These are phyloP conservation scores for Oceanodroma leucorhoa DNA, from an alignment of 2,797 vertebrate species.

Conservation along the genomic window DNA sequence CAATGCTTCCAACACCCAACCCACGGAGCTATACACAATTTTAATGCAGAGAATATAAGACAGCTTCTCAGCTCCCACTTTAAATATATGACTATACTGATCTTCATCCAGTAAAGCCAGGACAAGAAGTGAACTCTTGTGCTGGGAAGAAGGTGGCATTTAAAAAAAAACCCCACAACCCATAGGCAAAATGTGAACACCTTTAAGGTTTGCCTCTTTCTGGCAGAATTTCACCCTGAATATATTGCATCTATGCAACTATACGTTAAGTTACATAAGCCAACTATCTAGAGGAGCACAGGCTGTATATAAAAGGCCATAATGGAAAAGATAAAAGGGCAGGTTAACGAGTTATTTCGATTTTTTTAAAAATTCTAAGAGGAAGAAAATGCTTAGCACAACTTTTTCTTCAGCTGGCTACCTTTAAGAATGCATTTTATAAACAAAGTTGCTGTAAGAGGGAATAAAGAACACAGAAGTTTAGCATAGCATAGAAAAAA, in stretches of 20 bases:
- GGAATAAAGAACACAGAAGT: not conserved
- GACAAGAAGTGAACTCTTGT: not conserved
- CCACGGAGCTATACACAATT: accelerated
- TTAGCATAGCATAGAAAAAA: not conserved
- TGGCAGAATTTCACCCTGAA: not conserved
- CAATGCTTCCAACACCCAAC: not conserved
- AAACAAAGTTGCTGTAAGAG: not conserved
- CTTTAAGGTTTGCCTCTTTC: not conserved
- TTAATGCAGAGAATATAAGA: not conserved
- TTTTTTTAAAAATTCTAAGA: not conserved
- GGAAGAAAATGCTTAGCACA: not conserved
- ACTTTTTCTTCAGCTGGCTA: not conserved
- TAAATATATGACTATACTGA: not conserved
- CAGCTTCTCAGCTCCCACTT: not conserved
- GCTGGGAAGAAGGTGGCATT: not conserved
- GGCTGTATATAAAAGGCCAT: not conserved
- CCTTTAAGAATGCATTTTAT: not conserved
- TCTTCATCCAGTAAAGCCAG: not conserved
- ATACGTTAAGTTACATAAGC: not conserved
- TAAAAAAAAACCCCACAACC: not conserved
- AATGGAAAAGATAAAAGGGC: not conserved
- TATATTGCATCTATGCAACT: not conserved
- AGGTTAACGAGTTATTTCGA: not conserved
- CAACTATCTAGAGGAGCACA: not conserved
- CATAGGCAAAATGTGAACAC: not conserved